Conservation (phyloP, 2,113 vertebrate species). For the Spheniscus mendiculus region DNA sequence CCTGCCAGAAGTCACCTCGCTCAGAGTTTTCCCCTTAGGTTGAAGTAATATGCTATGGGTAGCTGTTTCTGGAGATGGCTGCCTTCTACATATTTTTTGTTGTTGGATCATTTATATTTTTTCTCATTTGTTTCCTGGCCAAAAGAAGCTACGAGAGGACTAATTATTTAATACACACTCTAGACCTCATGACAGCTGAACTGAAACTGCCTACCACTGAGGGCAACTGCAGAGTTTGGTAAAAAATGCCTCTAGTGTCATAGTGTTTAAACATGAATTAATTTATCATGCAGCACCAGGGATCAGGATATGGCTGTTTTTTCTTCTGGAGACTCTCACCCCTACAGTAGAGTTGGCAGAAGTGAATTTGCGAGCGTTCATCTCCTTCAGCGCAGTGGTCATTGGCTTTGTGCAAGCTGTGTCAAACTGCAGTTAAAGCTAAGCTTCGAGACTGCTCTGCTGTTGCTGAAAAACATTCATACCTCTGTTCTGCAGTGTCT, state of each 20-base stretch:
- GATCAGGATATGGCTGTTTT: background rate
- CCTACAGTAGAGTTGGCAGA: background rate
- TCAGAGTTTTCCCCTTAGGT: background rate
- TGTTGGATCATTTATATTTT: background rate
- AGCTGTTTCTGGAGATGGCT: background rate
- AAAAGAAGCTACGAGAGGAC: constrained; percentile 41
- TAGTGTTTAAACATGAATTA: constrained; percentile 18
- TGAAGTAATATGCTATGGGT: background rate
- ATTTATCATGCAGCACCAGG: background rate
- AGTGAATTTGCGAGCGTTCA: background rate
- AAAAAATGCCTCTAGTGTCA: constrained; percentile 15
- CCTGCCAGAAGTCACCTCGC: background rate
- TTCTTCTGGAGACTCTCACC: background rate
- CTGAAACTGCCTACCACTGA: constrained; percentile 49
- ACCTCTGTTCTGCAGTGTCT: background rate
- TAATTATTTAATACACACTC: constrained; percentile 39
- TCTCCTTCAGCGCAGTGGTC: background rate
- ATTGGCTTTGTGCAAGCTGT: background rate
- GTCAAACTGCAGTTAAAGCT: background rate
- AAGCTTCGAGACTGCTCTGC: background rate
- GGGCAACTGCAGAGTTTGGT: constrained; percentile 41
- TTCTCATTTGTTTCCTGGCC: constrained; percentile 3
- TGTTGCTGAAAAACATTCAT: background rate
- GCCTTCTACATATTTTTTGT: background rate
- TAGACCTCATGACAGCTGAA: constrained; percentile 38